Conservation (phyloP, 2,888 invertebrate genomes). For the Drosophila macrospina region DNA sequence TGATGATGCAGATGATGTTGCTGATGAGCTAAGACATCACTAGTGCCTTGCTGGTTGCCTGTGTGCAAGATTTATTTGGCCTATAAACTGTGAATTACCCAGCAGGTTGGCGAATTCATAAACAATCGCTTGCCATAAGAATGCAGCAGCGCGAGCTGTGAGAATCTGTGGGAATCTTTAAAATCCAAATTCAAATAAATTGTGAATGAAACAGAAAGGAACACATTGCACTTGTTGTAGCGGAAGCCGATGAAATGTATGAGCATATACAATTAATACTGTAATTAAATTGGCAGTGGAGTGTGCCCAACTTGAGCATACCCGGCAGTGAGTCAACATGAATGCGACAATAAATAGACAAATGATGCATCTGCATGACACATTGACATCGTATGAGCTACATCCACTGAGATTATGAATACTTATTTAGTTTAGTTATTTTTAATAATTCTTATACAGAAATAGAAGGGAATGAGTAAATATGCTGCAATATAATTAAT, state of each 20-base stretch:
- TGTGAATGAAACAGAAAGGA: background rate
- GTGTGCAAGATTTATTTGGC: conserved; percentile 29
- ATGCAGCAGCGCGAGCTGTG: conserved; percentile 1
- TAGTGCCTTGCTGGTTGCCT: conserved; percentile 2
- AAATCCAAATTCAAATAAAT: conserved; percentile 29
- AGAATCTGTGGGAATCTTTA: conserved; percentile 8
- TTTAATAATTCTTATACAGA: background rate
- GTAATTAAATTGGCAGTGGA: background rate
- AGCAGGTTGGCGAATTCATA: conserved; percentile 16
- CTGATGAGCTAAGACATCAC: background rate
- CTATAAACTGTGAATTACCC: conserved; percentile 37
- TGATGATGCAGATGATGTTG: background rate
- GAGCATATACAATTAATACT: background rate
- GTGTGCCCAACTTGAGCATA: too few species aligned
- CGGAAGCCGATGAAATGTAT: background rate
- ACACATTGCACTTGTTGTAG: background rate
- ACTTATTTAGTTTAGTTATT: too few species aligned
- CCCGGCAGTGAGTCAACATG: too few species aligned
- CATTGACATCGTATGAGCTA: too few species aligned
- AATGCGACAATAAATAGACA: too few species aligned
- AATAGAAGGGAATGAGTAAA: background rate
- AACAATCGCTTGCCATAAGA: conserved; percentile 15
- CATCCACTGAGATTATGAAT: too few species aligned
- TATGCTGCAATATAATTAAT: too few species aligned
- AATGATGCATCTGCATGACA: too few species aligned